A percentile compares a stretch with the other conserved stretches of the same genome.
Conservation (phyloP, 2,888 invertebrate genomes). For the Petrophora chlorosata region DNA sequence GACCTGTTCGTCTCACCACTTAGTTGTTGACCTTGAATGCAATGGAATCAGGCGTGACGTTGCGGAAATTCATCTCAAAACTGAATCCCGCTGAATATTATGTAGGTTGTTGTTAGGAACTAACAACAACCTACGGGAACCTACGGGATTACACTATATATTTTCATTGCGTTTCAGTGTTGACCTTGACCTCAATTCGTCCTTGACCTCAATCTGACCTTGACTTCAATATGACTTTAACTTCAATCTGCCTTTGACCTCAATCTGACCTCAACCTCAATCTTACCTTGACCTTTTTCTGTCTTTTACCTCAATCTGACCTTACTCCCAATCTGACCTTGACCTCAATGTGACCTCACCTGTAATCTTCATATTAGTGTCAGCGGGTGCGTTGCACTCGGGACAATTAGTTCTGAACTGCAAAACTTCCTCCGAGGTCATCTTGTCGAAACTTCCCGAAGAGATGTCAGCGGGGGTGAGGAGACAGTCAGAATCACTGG, state of each 20-base stretch:
- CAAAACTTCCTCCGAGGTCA: slow-evolving; percentile 89
- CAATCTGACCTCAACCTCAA: too few relatives aligned
- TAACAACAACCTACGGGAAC: too few relatives aligned
- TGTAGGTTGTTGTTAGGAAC: too few relatives aligned
- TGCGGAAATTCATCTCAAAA: too few relatives aligned
- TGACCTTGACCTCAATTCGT: not conserved
- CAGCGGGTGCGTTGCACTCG: slow-evolving; percentile 91
- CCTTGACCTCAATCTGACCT: not conserved
- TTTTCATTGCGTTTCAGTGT: too few relatives aligned
- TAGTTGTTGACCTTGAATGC: too few relatives aligned
- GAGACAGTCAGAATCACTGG: slow-evolving; percentile 43
- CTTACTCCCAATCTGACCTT: not conserved
- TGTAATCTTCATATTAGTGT: slow-evolving; percentile 88
- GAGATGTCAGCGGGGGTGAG: slow-evolving; percentile 84
- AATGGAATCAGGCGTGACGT: too few relatives aligned
- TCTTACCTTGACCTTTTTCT: not conserved
- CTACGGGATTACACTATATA: too few relatives aligned
- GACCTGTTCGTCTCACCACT: too few relatives aligned
- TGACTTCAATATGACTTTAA: too few relatives aligned
- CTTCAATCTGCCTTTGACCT: too few relatives aligned
- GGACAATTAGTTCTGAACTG: slow-evolving; percentile 94
- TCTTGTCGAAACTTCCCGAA: slow-evolving; percentile 83
- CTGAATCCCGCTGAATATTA: too few relatives aligned
- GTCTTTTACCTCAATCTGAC: not conserved
- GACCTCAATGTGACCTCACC: slow-evolving; percentile 74